These are phyloP conservation scores for Pipistrellus nathusii DNA, from an alignment of 2,797 vertebrate species.

Conservation along the genomic window DNA sequence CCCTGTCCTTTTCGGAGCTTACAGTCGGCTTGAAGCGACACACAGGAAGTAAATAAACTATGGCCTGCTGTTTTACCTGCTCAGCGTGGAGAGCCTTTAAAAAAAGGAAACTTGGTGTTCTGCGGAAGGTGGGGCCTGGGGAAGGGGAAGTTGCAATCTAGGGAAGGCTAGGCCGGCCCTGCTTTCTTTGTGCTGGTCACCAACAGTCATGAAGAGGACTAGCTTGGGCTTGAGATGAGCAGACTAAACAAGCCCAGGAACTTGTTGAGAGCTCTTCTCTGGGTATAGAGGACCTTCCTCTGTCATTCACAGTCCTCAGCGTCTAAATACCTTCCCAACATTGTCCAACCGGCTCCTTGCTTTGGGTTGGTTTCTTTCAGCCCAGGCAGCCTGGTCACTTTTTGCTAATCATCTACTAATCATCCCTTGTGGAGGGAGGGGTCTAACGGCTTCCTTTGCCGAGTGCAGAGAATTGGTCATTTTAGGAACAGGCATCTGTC, in stretches of 20 bases:
- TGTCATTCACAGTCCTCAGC: neutral
- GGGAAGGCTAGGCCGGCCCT: neutral
- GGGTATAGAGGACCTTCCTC: neutral
- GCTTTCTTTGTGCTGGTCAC: constrained; percentile 6
- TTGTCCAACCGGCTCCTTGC: neutral
- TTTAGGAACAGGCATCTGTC: neutral
- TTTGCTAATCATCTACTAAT: neutral
- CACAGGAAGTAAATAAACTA: neutral
- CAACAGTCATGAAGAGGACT: constrained; percentile 51
- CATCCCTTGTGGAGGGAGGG: neutral
- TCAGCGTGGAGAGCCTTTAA: neutral
- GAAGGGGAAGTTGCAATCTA: neutral
- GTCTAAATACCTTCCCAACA: neutral
- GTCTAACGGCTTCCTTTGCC: neutral
- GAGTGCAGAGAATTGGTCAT: neutral
- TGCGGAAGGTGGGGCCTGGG: neutral
- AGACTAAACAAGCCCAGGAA: constrained; percentile 54
- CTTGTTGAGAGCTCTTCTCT: neutral
- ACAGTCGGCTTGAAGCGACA: neutral
- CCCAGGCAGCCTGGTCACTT: neutral
- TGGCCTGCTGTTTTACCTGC: neutral
- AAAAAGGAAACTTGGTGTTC: neutral
- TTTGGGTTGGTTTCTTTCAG: neutral
- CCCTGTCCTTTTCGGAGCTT: neutral
- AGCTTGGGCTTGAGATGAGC: constrained; percentile 42